These are phyloP conservation scores for Masnerella sp. DNA, from an alignment of 2,888 invertebrate species.

Conservation along the genomic window DNA sequence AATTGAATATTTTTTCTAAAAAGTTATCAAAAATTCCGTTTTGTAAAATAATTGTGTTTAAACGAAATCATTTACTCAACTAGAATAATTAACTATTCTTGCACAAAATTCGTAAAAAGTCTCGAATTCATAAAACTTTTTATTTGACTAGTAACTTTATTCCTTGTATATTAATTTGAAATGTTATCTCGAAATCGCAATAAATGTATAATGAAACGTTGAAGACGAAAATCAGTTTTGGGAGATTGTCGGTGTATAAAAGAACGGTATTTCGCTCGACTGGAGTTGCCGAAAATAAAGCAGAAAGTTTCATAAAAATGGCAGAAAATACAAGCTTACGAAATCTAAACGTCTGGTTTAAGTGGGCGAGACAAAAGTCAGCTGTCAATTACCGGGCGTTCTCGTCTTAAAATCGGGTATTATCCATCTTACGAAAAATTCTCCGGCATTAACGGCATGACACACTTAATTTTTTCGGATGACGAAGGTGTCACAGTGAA, in stretches of 20 bases:
- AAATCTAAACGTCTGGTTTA: conserved; percentile 48
- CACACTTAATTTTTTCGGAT: conserved; percentile 42
- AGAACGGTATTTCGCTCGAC: conserved; percentile 18
- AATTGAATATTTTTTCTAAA: no score
- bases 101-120: no score
- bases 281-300: conserved; percentile 13
- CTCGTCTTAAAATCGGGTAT: conserved; percentile 63
- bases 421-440: conserved; percentile 65
- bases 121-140: no score
- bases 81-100: no score
- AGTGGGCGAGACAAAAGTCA: conserved; percentile 62
- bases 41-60: no score
- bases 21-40: no score
- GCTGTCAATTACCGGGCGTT: conserved; percentile 70
- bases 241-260: conserved; percentile 24
- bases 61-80: no score
- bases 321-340: conserved; percentile 36
- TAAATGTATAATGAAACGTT: conserved; percentile 8
- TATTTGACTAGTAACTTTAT: no score
- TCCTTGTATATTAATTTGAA: no score
- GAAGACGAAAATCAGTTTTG: conserved; percentile 15
- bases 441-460: conserved; percentile 19
- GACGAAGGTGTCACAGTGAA: conserved; percentile 47
- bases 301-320: conserved; percentile 15
- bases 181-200: no score